Evolutionary conservation across 2,797 vertebrate species (phyloP).

Genomic region (Fistularia tabacaria): DNA sequence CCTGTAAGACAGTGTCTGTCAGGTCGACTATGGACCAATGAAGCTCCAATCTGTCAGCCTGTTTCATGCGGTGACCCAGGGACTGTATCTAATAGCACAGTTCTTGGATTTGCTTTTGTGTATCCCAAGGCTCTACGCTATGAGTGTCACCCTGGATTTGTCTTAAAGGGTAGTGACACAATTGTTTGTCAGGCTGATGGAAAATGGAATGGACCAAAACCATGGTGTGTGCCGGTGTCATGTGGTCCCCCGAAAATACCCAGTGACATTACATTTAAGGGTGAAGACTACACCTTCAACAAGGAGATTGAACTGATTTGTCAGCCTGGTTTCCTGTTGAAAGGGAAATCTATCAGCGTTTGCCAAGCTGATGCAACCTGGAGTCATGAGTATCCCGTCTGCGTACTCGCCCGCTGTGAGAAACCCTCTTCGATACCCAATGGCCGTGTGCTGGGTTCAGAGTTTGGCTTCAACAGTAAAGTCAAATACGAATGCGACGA

Average conservation of each 20-base stretch:
- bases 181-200: conserved; percentile 81
- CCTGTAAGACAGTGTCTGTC: conserved; percentile 81
- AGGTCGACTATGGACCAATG: conserved; percentile 81
- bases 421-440: conserved; percentile 70
- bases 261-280: conserved; percentile 74
- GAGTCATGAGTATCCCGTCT: conserved; percentile 79
- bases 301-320: conserved; percentile 79
- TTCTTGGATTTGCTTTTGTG: conserved; percentile 74
- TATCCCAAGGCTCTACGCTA: conserved; percentile 76
- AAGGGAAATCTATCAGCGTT: conserved; percentile 75
- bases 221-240: conserved; percentile 80
- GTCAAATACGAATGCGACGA: conserved; percentile 82
- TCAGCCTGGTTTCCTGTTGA: conserved; percentile 79
- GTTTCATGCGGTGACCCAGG: conserved; percentile 78
- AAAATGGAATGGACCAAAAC: conserved; percentile 82
- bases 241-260: conserved; percentile 79
- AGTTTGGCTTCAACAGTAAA: conserved; percentile 78
- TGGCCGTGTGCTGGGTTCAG: conserved; percentile 74
- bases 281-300: conserved; percentile 78
- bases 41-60: conserved; percentile 76
- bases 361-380: conserved; percentile 88
- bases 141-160: conserved; percentile 83
- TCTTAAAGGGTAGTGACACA: conserved; percentile 74
- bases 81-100: conserved; percentile 72
- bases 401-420: conserved; percentile 76